These are phyloP conservation scores for Calliopum simillimum DNA, from an alignment of 2,888 invertebrate species.

Conservation along the genomic window DNA sequence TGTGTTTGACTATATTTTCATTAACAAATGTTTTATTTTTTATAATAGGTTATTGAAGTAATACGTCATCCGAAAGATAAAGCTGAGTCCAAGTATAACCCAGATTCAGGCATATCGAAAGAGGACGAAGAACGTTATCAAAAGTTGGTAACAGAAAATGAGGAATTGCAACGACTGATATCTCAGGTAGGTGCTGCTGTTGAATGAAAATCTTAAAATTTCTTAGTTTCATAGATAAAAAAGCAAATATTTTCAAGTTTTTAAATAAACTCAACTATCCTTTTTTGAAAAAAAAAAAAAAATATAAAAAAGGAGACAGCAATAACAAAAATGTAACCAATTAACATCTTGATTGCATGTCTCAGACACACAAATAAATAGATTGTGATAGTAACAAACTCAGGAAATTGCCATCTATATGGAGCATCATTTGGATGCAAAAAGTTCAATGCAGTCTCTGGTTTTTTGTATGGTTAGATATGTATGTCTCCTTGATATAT, in stretches of 20 bases:
- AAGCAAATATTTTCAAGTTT: not conserved
- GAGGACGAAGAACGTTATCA: conserved; percentile 97
- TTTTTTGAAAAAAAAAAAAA: too few species aligned
- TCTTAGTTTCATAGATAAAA: not conserved
- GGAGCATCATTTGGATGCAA: too few species aligned
- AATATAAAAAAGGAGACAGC: too few species aligned
- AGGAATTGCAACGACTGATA: conserved; percentile 95
- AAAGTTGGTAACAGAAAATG: conserved; percentile 93
- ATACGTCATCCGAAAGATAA: conserved; percentile 90
- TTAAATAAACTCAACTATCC: too few species aligned
- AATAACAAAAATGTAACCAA: too few species aligned
- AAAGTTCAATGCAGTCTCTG: too few species aligned
- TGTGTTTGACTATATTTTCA: not conserved
- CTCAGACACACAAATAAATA: too few species aligned
- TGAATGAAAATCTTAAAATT: not conserved
- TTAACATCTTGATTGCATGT: too few species aligned
- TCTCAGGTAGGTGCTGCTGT: conserved; percentile 76
- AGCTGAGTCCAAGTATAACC: conserved; percentile 88
- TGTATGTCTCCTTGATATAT: too few species aligned
- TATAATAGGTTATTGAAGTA: conserved; percentile 82
- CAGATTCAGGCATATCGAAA: conserved; percentile 83
- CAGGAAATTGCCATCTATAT: too few species aligned
- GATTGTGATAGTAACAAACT: too few species aligned
- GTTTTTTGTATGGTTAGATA: too few species aligned
- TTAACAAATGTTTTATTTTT: conserved; percentile 33